phyloP scores from a whole-genome alignment of 2,113 vertebrate species.

The Trematocara stigmaticum region DNA sequence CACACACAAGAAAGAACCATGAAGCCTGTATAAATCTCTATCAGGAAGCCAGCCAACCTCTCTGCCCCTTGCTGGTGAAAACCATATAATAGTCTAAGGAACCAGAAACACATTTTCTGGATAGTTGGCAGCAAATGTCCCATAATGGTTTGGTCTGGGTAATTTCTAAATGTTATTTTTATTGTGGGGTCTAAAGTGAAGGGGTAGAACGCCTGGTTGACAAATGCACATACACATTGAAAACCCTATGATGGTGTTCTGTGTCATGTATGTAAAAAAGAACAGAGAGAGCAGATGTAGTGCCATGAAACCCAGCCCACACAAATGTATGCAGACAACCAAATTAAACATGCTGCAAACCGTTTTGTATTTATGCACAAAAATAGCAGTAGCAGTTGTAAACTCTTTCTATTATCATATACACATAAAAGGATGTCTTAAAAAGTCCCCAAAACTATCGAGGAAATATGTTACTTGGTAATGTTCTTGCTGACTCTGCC shows the following conservation, averaged over 20 bases:
- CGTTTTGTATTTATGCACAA: conserved; percentile 6
- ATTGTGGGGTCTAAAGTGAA: conserved; percentile 37
- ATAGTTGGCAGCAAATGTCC: conserved; percentile 75
- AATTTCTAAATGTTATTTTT: conserved; percentile 67
- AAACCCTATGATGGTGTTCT: neutral
- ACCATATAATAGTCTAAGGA: conserved; percentile 63
- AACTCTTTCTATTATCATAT: neutral
- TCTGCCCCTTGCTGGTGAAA: conserved; percentile 60
- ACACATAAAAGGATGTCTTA: neutral
- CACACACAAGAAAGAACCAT: conserved; percentile 33
- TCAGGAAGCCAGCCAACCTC: conserved; percentile 65
- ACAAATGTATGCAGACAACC: conserved; percentile 42
- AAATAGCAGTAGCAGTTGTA: conserved; percentile 39
- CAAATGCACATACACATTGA: conserved; percentile 12
- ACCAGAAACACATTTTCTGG: conserved; percentile 76
- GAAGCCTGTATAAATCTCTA: conserved; percentile 71
- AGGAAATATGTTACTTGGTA: conserved; percentile 28
- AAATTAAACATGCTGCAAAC: conserved; percentile 47
- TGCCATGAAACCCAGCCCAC: conserved; percentile 19
- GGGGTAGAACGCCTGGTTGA: neutral
- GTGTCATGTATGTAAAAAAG: conserved; percentile 1
- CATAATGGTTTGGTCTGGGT: conserved; percentile 63
- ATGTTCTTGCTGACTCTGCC: conserved; percentile 28
- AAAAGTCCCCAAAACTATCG: conserved; percentile 7
- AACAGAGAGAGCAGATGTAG: conserved; percentile 10